Conservation (phyloP, 2,113 vertebrate genomes). For the Varanus komodoensis region DNA sequence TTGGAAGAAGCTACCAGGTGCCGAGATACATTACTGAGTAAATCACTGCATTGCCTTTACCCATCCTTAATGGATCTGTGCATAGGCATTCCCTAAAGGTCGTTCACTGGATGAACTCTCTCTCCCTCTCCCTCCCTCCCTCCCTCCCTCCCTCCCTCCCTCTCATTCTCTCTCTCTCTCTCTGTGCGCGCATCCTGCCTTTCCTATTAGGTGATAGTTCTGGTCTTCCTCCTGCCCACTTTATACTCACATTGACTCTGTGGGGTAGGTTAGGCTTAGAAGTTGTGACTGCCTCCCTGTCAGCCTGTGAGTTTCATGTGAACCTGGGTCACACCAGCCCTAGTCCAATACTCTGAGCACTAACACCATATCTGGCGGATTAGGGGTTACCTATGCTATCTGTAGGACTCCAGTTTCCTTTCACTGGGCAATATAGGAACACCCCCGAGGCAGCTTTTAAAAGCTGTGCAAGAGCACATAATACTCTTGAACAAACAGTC, state of each 20-base stretch:
- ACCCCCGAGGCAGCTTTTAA: too few relatives aligned
- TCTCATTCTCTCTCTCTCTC: too few relatives aligned
- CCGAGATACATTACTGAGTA: neutral
- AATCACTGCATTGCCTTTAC: neutral
- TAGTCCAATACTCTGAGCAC: too few relatives aligned
- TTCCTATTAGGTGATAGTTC: neutral
- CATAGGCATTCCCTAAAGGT: neutral
- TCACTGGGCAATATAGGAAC: neutral
- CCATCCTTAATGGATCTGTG: neutral
- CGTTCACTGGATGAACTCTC: neutral
- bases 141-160: too few relatives aligned
- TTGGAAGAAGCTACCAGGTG: neutral
- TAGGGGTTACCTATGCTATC: too few relatives aligned
- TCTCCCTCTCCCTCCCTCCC: too few relatives aligned
- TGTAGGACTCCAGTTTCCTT: neutral
- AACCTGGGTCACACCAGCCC: too few relatives aligned
- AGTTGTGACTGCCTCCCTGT: neutral
- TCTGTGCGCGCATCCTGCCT: too few relatives aligned
- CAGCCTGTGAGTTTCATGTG: neutral
- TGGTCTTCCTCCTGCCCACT: neutral
- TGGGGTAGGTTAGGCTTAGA: neutral
- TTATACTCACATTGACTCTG: neutral
- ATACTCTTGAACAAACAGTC: too few relatives aligned
- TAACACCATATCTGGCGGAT: too few relatives aligned
- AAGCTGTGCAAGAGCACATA: too few relatives aligned